Percentiles rank a stretch among this genome's conserved stretches.
Evolutionary conservation across 1,140 invertebrate species (phyloP).

Genomic region (Drosophila lacertosa): DNA sequence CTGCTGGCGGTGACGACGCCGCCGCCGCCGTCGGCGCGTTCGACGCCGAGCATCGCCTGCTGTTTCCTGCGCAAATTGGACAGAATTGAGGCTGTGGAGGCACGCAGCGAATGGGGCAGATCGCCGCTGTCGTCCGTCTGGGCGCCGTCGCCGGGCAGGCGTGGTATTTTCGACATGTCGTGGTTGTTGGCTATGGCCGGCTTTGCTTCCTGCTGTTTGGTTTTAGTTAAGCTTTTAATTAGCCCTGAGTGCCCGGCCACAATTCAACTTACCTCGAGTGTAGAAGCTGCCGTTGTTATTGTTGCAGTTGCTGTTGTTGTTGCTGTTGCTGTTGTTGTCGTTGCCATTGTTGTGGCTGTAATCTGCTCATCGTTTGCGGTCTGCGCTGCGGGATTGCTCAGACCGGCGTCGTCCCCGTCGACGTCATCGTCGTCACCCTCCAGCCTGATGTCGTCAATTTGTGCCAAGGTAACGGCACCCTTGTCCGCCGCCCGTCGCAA

Average conservation of each 20-base stretch:
- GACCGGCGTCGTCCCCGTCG: conserved; percentile 30
- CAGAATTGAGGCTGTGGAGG: conserved; percentile 72
- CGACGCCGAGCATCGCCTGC: conserved; percentile 54
- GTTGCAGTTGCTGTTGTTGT: conserved; percentile 15
- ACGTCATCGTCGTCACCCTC: conserved; percentile 58
- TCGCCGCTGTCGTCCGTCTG: conserved; percentile 76
- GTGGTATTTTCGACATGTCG: conserved; percentile 84
- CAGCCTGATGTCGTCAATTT: conserved; percentile 70
- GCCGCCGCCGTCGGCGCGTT: conserved; percentile 12
- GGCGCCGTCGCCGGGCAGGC: conserved; percentile 85
- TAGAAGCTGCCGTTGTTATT: conserved; percentile 11
- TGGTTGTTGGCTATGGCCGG: conserved; percentile 23
- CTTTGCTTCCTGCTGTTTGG: conserved; percentile 65
- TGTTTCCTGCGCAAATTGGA: conserved; percentile 75
- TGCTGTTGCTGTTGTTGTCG: conserved; percentile 3
- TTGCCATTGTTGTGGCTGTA: conserved; percentile 46
- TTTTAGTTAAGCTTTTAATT: conserved; percentile 72
- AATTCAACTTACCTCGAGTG: conserved; percentile 61
- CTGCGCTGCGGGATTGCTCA: conserved; percentile 73
- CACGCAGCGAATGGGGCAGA: conserved; percentile 67
- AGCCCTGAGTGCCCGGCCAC: conserved; percentile 65
- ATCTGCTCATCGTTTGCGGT: conserved; percentile 70
- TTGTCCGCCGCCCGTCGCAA: conserved; percentile 52
- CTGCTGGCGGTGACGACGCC: conserved; percentile 9
- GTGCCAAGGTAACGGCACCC: conserved; percentile 68